Evolutionary conservation across 2,113 vertebrate genomes (phyloP).

Genomic region (Psephotus haematonotus): DNA sequence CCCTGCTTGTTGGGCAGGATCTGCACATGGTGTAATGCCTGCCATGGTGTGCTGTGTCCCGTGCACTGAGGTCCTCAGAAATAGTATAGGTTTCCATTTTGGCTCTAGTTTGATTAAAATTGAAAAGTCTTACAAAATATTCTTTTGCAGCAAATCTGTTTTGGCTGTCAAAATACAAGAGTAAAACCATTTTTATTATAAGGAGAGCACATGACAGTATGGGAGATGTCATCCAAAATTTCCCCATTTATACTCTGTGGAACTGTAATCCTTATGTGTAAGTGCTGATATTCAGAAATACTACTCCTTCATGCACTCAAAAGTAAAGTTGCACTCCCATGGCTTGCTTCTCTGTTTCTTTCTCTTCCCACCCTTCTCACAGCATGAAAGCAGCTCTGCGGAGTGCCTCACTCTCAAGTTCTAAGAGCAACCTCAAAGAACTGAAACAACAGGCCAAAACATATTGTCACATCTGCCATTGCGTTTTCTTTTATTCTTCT

Average conservation of each 20-base stretch:
- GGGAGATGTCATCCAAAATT: not conserved
- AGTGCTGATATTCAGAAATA: slow-evolving; percentile 50
- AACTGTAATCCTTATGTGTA: not conserved
- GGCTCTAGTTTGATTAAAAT: not conserved
- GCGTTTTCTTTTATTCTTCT: not conserved
- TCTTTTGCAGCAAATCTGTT: slow-evolving; percentile 18
- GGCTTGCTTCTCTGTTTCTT: slow-evolving; percentile 7
- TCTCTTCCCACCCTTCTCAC: slow-evolving; percentile 12
- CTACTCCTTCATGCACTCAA: not conserved
- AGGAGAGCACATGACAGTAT: slow-evolving; percentile 10
- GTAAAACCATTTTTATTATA: not conserved
- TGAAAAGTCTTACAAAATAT: not conserved
- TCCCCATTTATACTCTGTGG: not conserved
- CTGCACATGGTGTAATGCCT: too few relatives aligned
- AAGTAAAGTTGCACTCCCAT: slow-evolving; percentile 14
- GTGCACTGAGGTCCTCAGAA: too few relatives aligned
- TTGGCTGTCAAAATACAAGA: not conserved
- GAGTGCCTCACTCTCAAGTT: not conserved
- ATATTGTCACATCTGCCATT: not conserved
- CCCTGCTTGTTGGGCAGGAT: too few relatives aligned
- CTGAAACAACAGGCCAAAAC: not conserved
- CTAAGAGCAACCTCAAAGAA: not conserved
- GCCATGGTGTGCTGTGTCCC: too few relatives aligned
- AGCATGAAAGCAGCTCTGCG: slow-evolving; percentile 10
- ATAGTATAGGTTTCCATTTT: not conserved